A percentile compares a stretch with the other conserved stretches of the same genome.
Conservation (phyloP, 2,113 vertebrate genomes). For the Ceyx cyanopectus region DNA sequence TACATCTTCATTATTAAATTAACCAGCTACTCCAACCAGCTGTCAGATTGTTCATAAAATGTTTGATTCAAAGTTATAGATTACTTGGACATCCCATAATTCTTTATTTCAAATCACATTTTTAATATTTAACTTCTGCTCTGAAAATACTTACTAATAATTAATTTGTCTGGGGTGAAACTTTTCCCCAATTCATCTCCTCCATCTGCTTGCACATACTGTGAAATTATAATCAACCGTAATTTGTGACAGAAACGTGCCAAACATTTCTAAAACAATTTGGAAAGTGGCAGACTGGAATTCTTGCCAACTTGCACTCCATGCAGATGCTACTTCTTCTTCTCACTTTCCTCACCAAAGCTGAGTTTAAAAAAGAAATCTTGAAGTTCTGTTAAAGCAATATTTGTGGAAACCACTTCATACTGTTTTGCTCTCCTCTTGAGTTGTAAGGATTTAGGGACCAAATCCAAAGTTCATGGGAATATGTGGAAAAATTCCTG, state of each 20-base stretch:
- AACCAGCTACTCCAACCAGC: conserved; percentile 13
- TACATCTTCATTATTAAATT: background rate
- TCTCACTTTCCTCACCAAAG: conserved; percentile 63
- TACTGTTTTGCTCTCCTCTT: conserved; percentile 46
- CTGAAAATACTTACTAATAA: conserved; percentile 74
- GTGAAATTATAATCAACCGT: conserved; percentile 82
- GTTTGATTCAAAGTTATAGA: conserved; percentile 32
- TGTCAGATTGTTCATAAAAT: conserved; percentile 40
- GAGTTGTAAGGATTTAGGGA: conserved; percentile 3
- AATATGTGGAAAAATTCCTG: background rate
- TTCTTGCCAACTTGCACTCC: conserved; percentile 73
- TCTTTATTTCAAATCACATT: conserved; percentile 47
- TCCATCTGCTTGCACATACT: conserved; percentile 84
- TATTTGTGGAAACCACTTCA: conserved; percentile 57
- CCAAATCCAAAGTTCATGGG: background rate
- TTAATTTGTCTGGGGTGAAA: conserved; percentile 78
- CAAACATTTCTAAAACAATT: conserved; percentile 84
- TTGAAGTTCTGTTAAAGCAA: conserved; percentile 63
- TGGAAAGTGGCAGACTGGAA: conserved; percentile 79
- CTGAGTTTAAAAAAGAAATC: conserved; percentile 70
- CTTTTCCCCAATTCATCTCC: conserved; percentile 76
- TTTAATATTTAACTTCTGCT: conserved; percentile 72
- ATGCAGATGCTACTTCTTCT: conserved; percentile 77
- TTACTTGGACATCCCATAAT: conserved; percentile 25
- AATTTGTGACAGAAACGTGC: conserved; percentile 82